phyloP scores from a whole-genome alignment of 2,113 vertebrate species.

The Sinocyclocheilus anophthalmus region DNA sequence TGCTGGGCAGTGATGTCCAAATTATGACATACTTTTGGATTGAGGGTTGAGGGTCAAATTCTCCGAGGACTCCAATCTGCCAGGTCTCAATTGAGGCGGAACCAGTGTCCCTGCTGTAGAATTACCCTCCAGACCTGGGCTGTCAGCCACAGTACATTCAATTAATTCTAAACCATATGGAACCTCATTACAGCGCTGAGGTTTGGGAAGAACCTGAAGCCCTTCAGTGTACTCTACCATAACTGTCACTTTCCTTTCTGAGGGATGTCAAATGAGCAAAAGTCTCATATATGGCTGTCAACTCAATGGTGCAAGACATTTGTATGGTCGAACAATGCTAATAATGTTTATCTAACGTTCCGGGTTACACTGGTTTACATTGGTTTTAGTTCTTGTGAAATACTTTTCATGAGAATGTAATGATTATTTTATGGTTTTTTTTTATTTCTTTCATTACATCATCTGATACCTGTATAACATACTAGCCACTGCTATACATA shows the following conservation, averaged over 20 bases:
- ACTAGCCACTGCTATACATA: neutral
- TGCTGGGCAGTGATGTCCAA: conserved; percentile 40
- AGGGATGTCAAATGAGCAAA: conserved; percentile 45
- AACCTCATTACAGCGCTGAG: conserved; percentile 51
- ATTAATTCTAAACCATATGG: conserved; percentile 57
- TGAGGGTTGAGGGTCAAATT: conserved; percentile 56
- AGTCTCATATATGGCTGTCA: conserved; percentile 14
- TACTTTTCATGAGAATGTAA: neutral
- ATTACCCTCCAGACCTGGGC: conserved; percentile 52
- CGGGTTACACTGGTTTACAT: neutral
- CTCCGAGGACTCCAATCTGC: conserved; percentile 60
- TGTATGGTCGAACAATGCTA: neutral
- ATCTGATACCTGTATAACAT: neutral
- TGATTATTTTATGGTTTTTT: neutral
- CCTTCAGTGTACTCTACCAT: conserved; percentile 40
- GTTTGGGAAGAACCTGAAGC: conserved; percentile 50
- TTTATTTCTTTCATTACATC: neutral
- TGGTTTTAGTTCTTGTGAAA: neutral
- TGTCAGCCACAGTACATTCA: conserved; percentile 54
- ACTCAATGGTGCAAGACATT: conserved; percentile 38
- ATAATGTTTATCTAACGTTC: neutral
- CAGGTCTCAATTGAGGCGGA: conserved; percentile 62
- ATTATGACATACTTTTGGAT: conserved; percentile 55
- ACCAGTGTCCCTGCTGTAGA: conserved; percentile 58
- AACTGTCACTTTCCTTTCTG: conserved; percentile 32